Percentiles rank a stretch among this genome's conserved stretches.
Conservation (phyloP, 2,113 vertebrate genomes). For the Sclerurus mexicanus region DNA sequence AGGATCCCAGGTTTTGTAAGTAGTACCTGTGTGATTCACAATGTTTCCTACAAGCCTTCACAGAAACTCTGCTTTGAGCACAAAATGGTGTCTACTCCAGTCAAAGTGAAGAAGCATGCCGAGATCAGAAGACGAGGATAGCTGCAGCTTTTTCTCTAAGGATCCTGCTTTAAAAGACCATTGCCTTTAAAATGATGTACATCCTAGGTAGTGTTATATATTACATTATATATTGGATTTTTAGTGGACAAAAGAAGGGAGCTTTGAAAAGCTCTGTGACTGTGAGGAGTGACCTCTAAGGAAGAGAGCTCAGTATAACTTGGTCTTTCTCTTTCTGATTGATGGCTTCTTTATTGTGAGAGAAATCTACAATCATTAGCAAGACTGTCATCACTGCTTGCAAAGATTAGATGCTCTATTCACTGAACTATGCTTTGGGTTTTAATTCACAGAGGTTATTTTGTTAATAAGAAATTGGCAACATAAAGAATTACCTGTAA, state of each 20-base stretch:
- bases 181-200: background rate
- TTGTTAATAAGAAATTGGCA: background rate
- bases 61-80: background rate
- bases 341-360: background rate
- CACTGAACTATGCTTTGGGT: background rate
- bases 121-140: background rate
- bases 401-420: conserved; percentile 8
- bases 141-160: background rate
- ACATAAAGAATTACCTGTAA: background rate
- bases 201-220: background rate
- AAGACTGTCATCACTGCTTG: background rate
- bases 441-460: background rate
- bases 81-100: background rate
- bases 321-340: background rate
- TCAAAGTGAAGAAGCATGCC: background rate
- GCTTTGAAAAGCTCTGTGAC: background rate
- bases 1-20: background rate
- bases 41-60: background rate
- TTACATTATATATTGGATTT: background rate
- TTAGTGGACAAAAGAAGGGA: background rate
- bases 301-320: background rate
- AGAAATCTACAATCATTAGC: background rate
- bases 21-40: background rate
- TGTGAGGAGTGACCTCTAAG: background rate
- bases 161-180: background rate